Conservation (phyloP, 1,140 invertebrate genomes). For the Batillaria attramentaria region DNA sequence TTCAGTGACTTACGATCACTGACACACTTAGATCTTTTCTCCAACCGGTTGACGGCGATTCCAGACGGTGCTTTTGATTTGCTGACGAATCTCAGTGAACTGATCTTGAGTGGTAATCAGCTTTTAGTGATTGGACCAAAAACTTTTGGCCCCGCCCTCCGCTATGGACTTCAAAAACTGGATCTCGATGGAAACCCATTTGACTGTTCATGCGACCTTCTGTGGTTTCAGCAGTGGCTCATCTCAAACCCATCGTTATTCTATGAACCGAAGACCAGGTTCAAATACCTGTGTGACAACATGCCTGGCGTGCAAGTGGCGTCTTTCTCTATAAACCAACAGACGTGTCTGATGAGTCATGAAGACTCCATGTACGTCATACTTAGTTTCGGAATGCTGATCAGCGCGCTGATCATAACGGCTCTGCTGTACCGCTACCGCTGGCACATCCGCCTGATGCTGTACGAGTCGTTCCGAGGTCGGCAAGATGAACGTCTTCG, state of each 20-base stretch:
- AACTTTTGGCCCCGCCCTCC: neutral
- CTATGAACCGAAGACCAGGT: neutral
- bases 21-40: neutral
- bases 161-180: neutral
- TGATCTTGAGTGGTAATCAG: neutral
- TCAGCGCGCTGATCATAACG: neutral
- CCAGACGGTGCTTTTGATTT: neutral
- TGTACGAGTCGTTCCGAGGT: slow-evolving; percentile 14
- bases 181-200: slow-evolving; percentile 23
- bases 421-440: slow-evolving; percentile 25
- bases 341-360: slow-evolving; percentile 21
- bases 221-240: slow-evolving; percentile 29
- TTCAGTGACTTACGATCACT: neutral
- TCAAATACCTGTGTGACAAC: slow-evolving; percentile 12
- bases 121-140: neutral
- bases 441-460: slow-evolving; percentile 22
- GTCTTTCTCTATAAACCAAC: neutral
- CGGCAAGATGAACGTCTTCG: neutral
- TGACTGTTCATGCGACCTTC: slow-evolving; percentile 16
- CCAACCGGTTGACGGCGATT: neutral
- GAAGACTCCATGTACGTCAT: slow-evolving; percentile 1
- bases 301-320: neutral
- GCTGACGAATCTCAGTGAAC: neutral
- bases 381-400: neutral
- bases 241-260: neutral